Base-by-base conservation (phyloP, 2,888 invertebrate genomes). In the Drosophila colorata region DNA sequence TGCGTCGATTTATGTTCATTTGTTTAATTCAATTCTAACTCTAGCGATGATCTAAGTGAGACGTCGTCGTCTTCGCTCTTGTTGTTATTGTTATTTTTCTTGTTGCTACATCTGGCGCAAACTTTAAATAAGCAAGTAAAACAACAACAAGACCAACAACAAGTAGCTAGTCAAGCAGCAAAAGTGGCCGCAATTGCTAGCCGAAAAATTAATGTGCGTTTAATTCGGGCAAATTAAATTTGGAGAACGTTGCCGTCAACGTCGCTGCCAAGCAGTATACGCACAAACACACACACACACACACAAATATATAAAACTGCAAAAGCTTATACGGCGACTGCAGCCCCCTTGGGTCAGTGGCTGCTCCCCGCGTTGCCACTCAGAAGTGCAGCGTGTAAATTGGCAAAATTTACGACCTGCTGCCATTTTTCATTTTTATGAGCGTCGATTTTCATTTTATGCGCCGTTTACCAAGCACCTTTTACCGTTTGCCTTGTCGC, bases 1-100 rank as follows among this genome's bases (percentile, higher is more conserved):
- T 51, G 13, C 28, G 38, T 47, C 35, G 57, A 63, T 77, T 70
- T 71, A 64, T 66, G 74, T 73, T 74, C 69, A 71, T 79, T 82
- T 85, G 83, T 68, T 80, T 88, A 87, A 88, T 84, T 87, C 73
- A 75, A 77, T 88, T 85, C 90, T 90, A 90, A 90, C 87, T 90
- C 81, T 82, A 80, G 87, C 90, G 90, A 90, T 90, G 90, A 90
- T 90, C 90, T 90, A 90, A 90, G 85, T 89, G 88, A 78, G 83
- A 79, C 80, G 87, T 74, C 76, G 67, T 63, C 63, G 46, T 68
- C 52, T 56, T 59, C 44, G 35, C 16, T 55, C 18, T 65, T 37
- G 40, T 31, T 59, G 20, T 7, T 64, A 9, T 14, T 56, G 46
- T 55, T 18, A 61, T 23, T 46, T 53, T 47, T 40, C 56, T 52